Evolutionary conservation across 2,888 invertebrate genomes (phyloP).

Genomic region (Argyresthia goedartella): DNA sequence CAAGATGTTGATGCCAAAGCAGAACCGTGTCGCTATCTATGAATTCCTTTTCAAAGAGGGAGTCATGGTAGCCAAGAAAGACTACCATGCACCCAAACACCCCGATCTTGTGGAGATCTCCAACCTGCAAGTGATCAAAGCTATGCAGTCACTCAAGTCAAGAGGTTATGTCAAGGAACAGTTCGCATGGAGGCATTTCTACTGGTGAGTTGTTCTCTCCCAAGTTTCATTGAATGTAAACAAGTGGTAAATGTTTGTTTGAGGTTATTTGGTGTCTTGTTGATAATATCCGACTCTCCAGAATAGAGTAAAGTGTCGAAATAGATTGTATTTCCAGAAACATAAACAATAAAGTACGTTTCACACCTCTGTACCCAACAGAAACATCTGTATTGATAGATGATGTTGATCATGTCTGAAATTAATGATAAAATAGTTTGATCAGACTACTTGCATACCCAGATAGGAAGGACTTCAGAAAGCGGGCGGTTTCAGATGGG

Average conservation of each 20-base stretch:
- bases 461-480: too few species aligned
- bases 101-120: slow-evolving; percentile 95
- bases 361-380: too few species aligned
- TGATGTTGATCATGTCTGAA: too few species aligned
- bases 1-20: slow-evolving; percentile 99
- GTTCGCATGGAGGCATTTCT: slow-evolving; percentile 99
- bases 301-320: too few species aligned
- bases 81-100: slow-evolving; percentile 98
- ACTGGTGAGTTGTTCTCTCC: slow-evolving; percentile 77
- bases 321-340: too few species aligned
- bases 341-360: too few species aligned
- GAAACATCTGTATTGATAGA: too few species aligned
- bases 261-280: background rate
- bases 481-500: too few species aligned
- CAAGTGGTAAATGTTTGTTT: background rate
- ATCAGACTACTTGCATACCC: too few species aligned
- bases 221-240: background rate
- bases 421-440: too few species aligned
- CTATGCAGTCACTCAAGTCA: slow-evolving; percentile 96
- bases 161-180: slow-evolving; percentile 98
- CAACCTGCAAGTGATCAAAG: slow-evolving; percentile 98
- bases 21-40: slow-evolving; percentile 95
- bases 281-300: too few species aligned
- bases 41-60: slow-evolving; percentile 99
- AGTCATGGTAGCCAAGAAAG: slow-evolving; percentile 99